Evolutionary conservation across 2,113 vertebrate genomes (phyloP).

Genomic region (Crotalus viridis): DNA sequence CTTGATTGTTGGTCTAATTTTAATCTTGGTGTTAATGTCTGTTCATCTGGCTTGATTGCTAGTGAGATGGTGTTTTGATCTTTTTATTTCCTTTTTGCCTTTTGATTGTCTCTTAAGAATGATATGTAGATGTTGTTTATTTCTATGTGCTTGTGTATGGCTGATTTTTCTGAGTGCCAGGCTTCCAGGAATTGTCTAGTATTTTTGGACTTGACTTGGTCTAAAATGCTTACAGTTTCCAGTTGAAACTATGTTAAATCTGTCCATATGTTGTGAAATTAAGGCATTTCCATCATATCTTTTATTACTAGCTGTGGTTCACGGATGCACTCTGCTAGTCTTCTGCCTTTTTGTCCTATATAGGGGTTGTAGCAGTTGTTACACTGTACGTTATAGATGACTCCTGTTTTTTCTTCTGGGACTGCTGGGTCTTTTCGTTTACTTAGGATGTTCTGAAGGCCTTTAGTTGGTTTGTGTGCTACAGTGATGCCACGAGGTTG

Average conservation of each 20-base stretch:
- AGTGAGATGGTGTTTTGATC: too few species aligned
- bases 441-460: neutral
- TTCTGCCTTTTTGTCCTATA: neutral
- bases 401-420: neutral
- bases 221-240: neutral
- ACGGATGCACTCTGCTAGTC: neutral
- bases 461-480: neutral
- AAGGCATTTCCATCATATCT: neutral
- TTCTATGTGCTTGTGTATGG: too few species aligned
- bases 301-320: neutral
- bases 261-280: neutral
- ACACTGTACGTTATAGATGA: neutral
- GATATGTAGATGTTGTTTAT: too few species aligned
- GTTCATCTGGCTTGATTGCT: too few species aligned
- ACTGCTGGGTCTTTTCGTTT: neutral
- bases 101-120: too few species aligned
- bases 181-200: too few species aligned
- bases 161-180: too few species aligned
- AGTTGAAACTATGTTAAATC: neutral
- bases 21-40: too few species aligned
- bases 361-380: neutral
- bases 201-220: neutral
- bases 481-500: neutral
- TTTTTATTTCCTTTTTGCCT: too few species aligned
- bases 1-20: too few species aligned